Evolutionary conservation across 2,797 vertebrate species (phyloP).

Genomic region (Oryzias sinensis): DNA sequence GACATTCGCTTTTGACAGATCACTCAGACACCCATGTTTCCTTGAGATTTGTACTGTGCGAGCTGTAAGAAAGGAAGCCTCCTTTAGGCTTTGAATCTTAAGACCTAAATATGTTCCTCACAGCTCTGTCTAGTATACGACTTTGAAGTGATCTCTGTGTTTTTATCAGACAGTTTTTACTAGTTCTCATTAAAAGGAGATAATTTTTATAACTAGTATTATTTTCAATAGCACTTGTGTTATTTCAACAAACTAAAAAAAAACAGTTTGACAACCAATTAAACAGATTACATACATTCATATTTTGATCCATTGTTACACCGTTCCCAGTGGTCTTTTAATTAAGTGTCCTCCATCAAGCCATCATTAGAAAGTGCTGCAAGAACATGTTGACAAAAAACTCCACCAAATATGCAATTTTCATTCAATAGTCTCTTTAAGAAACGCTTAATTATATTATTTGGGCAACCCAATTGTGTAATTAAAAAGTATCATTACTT

Average conservation of each 20-base stretch:
- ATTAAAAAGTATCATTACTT: no score
- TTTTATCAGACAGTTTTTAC: conserved; percentile 35
- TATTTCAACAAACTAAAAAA: conserved; percentile 9
- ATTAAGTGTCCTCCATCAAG: no score
- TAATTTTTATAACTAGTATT: conserved; percentile 26
- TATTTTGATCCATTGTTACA: no score
- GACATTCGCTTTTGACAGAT: conserved; percentile 75
- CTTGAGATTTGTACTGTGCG: conserved; percentile 57
- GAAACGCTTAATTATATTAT: no score
- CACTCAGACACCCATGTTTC: conserved; percentile 66
- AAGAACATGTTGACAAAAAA: no score
- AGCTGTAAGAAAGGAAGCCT: conserved; percentile 47
- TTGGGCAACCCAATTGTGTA: no score
- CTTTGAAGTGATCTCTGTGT: conserved; percentile 54
- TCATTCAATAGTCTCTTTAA: no score
- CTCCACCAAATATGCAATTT: no score
- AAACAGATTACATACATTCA: no score
- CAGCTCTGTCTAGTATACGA: conserved; percentile 58
- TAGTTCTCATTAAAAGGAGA: conserved; percentile 50
- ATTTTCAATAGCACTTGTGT: conserved; percentile 35
- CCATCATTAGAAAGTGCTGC: no score
- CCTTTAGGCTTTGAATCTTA: conserved; percentile 56
- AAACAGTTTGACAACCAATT: no score
- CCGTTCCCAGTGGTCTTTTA: no score
- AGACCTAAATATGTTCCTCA: conserved; percentile 58